Evolutionary conservation across 2,797 vertebrate genomes (phyloP).

Genomic region (Tolypeutes matacus): DNA sequence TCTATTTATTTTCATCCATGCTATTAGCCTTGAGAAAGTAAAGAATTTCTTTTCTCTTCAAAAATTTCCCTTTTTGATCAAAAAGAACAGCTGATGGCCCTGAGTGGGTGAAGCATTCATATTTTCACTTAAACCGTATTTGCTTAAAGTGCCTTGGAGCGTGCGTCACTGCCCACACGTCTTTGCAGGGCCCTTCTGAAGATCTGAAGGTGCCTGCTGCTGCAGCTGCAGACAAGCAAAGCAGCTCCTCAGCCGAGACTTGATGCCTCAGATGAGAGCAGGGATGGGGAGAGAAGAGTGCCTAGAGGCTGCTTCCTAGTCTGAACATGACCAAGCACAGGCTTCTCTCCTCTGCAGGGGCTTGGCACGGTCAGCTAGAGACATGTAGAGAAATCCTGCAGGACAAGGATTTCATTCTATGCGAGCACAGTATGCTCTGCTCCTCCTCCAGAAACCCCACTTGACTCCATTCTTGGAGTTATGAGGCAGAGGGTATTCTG

Average conservation of each 20-base stretch:
- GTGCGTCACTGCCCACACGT: background rate
- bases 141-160: background rate
- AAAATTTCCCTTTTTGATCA: background rate
- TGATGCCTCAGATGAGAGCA: background rate
- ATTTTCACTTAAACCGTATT: background rate
- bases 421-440: background rate
- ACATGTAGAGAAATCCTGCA: conserved; percentile 1
- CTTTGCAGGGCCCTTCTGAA: background rate
- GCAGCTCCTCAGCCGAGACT: background rate
- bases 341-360: background rate
- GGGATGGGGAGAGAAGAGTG: background rate
- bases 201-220: background rate
- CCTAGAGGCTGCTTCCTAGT: background rate
- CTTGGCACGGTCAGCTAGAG: background rate
- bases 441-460: background rate
- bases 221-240: background rate
- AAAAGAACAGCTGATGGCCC: background rate
- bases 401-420: background rate
- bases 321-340: background rate
- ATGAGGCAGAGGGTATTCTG: background rate
- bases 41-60: background rate
- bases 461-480: background rate
- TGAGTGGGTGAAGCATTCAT: background rate
- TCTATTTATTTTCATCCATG: conserved; percentile 43
- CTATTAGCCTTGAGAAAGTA: background rate